Evolutionary conservation across 2,113 vertebrate species (phyloP), one percentile per base, ranked within the genome.

Genomic region (Athene noctua): DNA sequence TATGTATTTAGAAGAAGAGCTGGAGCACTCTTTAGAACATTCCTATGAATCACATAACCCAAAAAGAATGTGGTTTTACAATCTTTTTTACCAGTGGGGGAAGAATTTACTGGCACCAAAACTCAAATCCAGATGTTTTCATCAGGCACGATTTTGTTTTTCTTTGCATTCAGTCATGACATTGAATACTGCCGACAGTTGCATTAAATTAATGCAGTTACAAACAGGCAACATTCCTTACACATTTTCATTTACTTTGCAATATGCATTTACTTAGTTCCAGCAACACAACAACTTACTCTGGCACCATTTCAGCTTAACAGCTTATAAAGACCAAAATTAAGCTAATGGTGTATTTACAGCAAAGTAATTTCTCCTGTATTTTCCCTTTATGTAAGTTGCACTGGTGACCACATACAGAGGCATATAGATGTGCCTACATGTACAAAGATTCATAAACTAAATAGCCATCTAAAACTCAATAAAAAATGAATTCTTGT

Each of bases 41-140:
- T 95, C 96, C 87, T 90, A 52, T 52, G 84, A 94, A 92, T 96
- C 95, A 91, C 92, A 91, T 82, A 93, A 95, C 72, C 73, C 90
- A 1, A 67, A 73, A 96, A 96, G 94, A 97, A 97, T 97, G 95
- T 84, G 65, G 91, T 88, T 94, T 94, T 95, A 96, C 85, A 96
- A 38, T 91, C 68, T 84, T 88, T 94, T 92, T 94, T 85, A 91
- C 90, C 88, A 94, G 84, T 70, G 87, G 80, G 85, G 94, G 92
- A 95, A 93, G 89, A 93, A 94, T 95, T 97, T 96, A 88, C 94
- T 97, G 97, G 95, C 96, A 97, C 52, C 80, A 42, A 91, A 95
- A 96, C 82, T 93, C 91, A 83, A 93, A 95, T 95, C 96, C 97
- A 97, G 97, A 97, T 97, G 97, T 97, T 97, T 96, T 92, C 84